Percentiles rank a stretch among this genome's conserved stretches.
These are phyloP conservation scores for Stenichneumon culpator DNA, from an alignment of 2,888 invertebrate genomes.

Conservation along the genomic window DNA sequence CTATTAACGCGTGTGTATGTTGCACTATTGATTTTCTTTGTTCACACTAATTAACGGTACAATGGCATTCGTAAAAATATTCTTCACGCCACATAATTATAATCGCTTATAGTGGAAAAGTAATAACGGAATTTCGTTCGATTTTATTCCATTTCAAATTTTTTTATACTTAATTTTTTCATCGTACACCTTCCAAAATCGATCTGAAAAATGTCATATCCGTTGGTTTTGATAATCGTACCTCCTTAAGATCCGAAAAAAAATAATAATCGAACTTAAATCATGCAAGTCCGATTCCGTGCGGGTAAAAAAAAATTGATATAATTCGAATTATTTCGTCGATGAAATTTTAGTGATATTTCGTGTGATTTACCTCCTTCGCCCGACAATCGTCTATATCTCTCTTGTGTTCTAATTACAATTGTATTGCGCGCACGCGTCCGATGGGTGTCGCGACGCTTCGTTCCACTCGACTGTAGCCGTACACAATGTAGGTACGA, in stretches of 20 bases:
- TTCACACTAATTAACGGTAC: background rate
- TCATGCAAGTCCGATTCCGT: background rate
- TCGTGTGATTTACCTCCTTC: slow-evolving; percentile 22
- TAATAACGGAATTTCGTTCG: no score
- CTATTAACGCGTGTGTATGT: background rate
- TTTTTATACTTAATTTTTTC: background rate
- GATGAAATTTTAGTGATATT: background rate
- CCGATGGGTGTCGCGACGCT: slow-evolving; percentile 22
- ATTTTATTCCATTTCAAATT: background rate
- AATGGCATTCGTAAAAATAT: no score
- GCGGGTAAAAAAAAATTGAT: background rate
- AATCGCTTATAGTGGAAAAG: no score
- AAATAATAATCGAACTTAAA: background rate
- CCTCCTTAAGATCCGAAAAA: background rate
- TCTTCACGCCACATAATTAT: no score
- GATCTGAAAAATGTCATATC: no score
- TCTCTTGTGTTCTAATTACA: slow-evolving; percentile 16
- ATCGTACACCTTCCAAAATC: no score
- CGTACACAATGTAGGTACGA: slow-evolving; percentile 14
- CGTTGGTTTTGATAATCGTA: no score
- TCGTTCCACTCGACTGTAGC: background rate
- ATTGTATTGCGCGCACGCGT: background rate
- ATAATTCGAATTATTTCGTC: background rate
- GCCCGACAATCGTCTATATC: background rate
- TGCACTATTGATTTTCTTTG: background rate